Conservation (phyloP, 2,888 invertebrate species). For the Cinara cedri region DNA sequence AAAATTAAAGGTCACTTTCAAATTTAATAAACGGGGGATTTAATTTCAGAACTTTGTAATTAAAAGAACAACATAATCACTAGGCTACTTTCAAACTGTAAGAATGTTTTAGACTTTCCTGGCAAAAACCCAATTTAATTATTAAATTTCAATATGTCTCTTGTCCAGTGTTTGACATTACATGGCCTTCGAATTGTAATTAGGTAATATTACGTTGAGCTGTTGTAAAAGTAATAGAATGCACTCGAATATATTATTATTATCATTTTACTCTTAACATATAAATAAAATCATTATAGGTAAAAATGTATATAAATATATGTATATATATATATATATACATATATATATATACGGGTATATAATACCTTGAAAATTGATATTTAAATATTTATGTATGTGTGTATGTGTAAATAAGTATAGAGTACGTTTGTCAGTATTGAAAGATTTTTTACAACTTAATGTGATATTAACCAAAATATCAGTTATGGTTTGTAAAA, state of each 20-base stretch:
- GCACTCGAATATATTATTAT: neutral
- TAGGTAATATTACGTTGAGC: neutral
- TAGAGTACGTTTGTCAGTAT: neutral
- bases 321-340: neutral
- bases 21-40: slow-evolving; percentile 35
- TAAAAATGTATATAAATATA: neutral
- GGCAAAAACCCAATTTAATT: slow-evolving; percentile 26
- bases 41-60: slow-evolving; percentile 26
- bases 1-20: slow-evolving; percentile 39
- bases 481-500: neutral
- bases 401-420: neutral
- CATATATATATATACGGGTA: neutral
- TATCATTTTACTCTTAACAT: neutral
- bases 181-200: slow-evolving; percentile 15
- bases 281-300: too few relatives aligned
- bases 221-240: neutral
- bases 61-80: slow-evolving; percentile 30
- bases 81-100: neutral
- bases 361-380: too few relatives aligned
- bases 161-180: slow-evolving; percentile 29
- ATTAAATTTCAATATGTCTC: slow-evolving; percentile 21
- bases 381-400: neutral
- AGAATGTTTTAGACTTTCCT: slow-evolving; percentile 16
- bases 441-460: neutral
- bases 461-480: neutral